Percentiles rank a stretch among this genome's conserved stretches.
Conservation (phyloP, 1,140 invertebrate species). For the Macrosteles quadrilineatus region DNA sequence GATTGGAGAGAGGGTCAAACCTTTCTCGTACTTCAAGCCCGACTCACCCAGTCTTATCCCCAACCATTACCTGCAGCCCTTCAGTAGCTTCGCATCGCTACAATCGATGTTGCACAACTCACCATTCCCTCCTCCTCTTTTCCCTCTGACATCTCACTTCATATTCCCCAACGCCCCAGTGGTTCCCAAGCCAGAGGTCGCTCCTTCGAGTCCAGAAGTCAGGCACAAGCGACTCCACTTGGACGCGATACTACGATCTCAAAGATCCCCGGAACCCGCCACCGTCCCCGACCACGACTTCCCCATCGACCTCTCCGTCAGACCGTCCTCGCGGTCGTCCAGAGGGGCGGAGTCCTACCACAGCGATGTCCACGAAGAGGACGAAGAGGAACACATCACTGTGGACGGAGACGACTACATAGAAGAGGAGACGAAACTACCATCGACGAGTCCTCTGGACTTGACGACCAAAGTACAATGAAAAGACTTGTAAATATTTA, state of each 20-base stretch:
- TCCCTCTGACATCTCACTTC: conserved; percentile 4
- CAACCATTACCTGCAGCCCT: conserved; percentile 47
- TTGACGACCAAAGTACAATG: conserved; percentile 60
- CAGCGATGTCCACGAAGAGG: conserved; percentile 1
- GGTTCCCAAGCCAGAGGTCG: conserved; percentile 23
- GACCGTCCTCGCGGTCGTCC: conserved; percentile 1
- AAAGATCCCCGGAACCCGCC: conserved; percentile 50
- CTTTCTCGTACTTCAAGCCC: conserved; percentile 40
- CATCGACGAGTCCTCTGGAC: conserved; percentile 64
- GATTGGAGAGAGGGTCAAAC: conserved; percentile 54
- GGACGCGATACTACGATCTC: conserved; percentile 69
- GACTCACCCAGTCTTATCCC: conserved; percentile 47
- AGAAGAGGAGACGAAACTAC: conserved; percentile 54
- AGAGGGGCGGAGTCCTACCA: not conserved
- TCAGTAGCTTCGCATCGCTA: conserved; percentile 45
- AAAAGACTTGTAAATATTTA: too few relatives aligned
- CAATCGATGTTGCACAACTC: conserved; percentile 29
- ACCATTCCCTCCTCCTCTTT: conserved; percentile 23
- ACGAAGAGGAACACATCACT: conserved; percentile 22
- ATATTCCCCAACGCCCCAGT: conserved; percentile 31
- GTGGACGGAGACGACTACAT: conserved; percentile 55
- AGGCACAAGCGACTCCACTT: conserved; percentile 69
- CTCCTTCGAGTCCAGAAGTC: conserved; percentile 49
- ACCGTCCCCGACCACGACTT: conserved; percentile 51
- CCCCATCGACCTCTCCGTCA: conserved; percentile 47